These are phyloP conservation scores for Pristionchus pacificus DNA, from an alignment of 1,140 invertebrate genomes.

Conservation along the genomic window DNA sequence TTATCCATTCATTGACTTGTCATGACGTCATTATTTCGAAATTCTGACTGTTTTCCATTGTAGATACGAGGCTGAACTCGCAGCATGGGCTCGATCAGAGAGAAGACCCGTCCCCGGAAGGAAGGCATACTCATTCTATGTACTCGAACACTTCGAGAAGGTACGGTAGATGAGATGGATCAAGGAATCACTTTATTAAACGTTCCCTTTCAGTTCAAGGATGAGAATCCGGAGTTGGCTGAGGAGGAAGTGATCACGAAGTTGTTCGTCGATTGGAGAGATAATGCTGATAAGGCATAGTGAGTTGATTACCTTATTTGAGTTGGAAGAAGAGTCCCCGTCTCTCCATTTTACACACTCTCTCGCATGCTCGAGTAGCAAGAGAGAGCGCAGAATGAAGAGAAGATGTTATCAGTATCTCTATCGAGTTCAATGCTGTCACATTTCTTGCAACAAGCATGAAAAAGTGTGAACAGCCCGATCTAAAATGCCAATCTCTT, in stretches of 20 bases:
- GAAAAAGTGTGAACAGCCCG: too few species aligned
- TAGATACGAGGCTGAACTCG: background rate
- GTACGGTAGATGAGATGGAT: background rate
- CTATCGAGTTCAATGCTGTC: too few species aligned
- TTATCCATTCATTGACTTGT: background rate
- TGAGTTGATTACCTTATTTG: background rate
- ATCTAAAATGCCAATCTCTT: too few species aligned
- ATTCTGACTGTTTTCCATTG: background rate
- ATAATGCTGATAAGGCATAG: background rate
- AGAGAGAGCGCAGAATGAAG: background rate
- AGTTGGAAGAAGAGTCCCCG: too few species aligned
- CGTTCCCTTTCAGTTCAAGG: background rate
- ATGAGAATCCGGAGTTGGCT: background rate
- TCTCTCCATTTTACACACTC: too few species aligned
- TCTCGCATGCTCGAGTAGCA: background rate
- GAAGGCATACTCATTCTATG: background rate
- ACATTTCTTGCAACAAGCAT: too few species aligned
- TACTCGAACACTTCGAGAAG: background rate
- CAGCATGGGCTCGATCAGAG: background rate
- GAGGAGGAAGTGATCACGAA: background rate
- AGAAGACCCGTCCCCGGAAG: background rate
- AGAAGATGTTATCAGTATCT: too few species aligned
- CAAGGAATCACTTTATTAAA: background rate
- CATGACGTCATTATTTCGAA: too few species aligned
- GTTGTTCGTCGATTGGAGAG: background rate